A percentile compares a stretch with the other conserved stretches of the same genome.
Evolutionary conservation across 2,113 vertebrate genomes (phyloP).

Genomic region (Anarrhichthys ocellatus): DNA sequence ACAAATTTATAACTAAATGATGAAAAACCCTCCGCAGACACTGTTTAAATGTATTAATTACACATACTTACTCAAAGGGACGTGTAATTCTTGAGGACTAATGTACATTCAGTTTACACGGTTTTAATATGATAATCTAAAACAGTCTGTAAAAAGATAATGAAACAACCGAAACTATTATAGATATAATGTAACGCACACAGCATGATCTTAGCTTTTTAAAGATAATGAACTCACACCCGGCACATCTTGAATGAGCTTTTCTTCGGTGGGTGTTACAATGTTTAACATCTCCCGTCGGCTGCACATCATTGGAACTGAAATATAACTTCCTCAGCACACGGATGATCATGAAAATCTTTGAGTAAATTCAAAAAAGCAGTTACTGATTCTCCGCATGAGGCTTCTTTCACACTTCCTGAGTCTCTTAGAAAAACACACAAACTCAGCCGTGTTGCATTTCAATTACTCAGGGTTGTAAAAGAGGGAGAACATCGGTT

Average conservation of each 20-base stretch:
- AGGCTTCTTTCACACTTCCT: slow-evolving; percentile 49
- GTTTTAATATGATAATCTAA: not conserved
- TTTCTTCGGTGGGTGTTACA: not conserved
- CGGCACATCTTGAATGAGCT: slow-evolving; percentile 11
- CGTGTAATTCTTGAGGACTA: no score
- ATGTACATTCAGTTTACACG: not conserved
- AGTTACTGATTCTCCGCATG: slow-evolving; percentile 33
- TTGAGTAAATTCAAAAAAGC: slow-evolving; percentile 5
- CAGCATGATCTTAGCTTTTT: slow-evolving; percentile 28
- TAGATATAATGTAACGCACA: slow-evolving; percentile 24
- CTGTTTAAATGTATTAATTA: not conserved
- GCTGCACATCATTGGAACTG: slow-evolving; percentile 7
- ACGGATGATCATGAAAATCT: slow-evolving; percentile 12
- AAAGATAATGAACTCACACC: slow-evolving; percentile 20
- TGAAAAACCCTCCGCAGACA: not conserved
- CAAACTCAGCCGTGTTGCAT: slow-evolving; percentile 53
- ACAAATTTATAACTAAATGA: not conserved
- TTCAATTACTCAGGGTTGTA: slow-evolving; percentile 51
- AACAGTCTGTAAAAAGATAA: not conserved
- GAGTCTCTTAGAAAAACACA: slow-evolving; percentile 53
- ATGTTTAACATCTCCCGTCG: slow-evolving; percentile 16
- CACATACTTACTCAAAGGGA: not conserved
- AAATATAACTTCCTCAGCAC: slow-evolving; percentile 33
- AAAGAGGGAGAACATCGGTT: slow-evolving; percentile 67
- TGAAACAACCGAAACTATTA: slow-evolving; percentile 2